Conservation (phyloP, 2,888 invertebrate genomes). For the Drosophila macrothrix region DNA sequence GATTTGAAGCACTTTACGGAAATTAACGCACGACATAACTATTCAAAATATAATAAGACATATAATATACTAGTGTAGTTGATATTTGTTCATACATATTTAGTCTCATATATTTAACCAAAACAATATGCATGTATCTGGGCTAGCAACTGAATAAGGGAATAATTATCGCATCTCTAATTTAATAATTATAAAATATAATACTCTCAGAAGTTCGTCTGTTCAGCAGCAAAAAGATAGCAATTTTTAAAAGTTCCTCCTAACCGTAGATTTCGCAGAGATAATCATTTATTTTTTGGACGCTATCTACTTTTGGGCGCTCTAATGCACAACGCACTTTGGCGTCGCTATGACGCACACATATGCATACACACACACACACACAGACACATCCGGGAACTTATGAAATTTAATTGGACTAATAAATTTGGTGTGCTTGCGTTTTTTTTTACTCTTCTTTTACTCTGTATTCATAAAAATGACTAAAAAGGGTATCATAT, state of each 20-base stretch:
- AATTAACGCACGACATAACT: constrained; percentile 42
- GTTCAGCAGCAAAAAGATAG: not conserved
- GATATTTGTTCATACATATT: constrained; percentile 14
- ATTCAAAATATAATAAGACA: not conserved
- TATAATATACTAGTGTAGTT: constrained; percentile 29
- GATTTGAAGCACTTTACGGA: constrained; percentile 26
- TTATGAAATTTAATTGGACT: constrained; percentile 77
- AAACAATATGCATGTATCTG: constrained; percentile 44
- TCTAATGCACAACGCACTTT: constrained; percentile 59
- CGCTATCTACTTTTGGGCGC: constrained; percentile 55
- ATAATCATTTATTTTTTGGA: constrained; percentile 32
- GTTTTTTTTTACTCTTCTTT: constrained; percentile 38
- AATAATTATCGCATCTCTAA: not conserved
- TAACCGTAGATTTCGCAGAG: constrained; percentile 27
- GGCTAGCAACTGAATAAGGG: constrained; percentile 2
- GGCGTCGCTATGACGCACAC: constrained; percentile 49
- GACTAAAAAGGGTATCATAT: constrained; percentile 13
- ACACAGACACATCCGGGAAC: constrained; percentile 46
- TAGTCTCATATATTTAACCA: constrained; percentile 1
- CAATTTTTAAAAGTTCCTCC: constrained; percentile 21
- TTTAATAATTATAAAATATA: not conserved
- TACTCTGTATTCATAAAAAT: constrained; percentile 40
- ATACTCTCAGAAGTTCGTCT: not conserved
- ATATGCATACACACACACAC: constrained; percentile 15
- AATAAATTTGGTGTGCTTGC: constrained; percentile 65